A percentile compares a stretch with the other conserved stretches of the same genome.
Evolutionary conservation across 2,888 invertebrate species (phyloP).

Genomic region (Caenorhabditis sp.): DNA sequence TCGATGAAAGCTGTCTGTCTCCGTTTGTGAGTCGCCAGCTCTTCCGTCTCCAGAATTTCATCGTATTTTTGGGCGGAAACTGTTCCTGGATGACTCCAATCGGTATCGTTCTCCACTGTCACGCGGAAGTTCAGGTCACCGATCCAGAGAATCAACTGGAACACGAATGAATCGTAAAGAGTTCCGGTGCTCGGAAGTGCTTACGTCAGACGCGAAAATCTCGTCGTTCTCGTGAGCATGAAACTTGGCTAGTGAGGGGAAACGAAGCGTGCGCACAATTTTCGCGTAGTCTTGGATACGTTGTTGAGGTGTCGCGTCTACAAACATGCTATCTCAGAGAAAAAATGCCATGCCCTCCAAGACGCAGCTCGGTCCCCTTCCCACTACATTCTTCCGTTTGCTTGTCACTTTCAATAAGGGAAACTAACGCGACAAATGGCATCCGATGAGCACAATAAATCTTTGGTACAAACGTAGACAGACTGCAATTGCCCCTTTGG

Average conservation of each 20-base stretch:
- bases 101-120: conserved; percentile 30
- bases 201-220: conserved; percentile 65
- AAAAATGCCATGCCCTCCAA: neutral
- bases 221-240: conserved; percentile 48
- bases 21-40: conserved; percentile 34
- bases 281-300: conserved; percentile 74
- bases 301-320: conserved; percentile 71
- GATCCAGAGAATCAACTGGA: conserved; percentile 72
- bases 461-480: conserved; percentile 95
- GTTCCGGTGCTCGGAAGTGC: neutral
- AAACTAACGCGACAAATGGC: conserved; percentile 88
- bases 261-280: conserved; percentile 60
- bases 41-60: conserved; percentile 48
- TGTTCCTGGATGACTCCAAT: conserved; percentile 41
- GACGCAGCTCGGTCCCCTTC: too few relatives aligned
- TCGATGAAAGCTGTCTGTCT: conserved; percentile 56
- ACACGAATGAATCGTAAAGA: neutral
- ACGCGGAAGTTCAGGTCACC: conserved; percentile 77
- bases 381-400: too few relatives aligned
- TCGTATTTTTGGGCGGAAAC: conserved; percentile 8
- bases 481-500: conserved; percentile 94
- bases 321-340: conserved; percentile 4
- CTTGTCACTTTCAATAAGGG: too few relatives aligned
- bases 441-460: conserved; percentile 93
- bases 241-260: conserved; percentile 57